phyloP scores from a whole-genome alignment of 2,113 vertebrate genomes.

The Sapayoa aenigma region DNA sequence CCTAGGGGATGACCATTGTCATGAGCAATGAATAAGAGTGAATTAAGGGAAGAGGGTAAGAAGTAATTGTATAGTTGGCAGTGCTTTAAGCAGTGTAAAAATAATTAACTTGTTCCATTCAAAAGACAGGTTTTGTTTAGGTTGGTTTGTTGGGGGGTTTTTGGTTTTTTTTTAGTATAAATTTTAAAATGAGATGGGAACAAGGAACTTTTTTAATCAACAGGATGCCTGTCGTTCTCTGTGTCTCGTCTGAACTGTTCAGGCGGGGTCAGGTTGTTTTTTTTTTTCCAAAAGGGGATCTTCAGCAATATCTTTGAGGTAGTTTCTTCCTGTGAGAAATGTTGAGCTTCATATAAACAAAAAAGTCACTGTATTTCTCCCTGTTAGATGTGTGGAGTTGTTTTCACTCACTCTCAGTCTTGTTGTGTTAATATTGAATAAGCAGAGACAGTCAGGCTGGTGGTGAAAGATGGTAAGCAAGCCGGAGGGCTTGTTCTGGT shows the following conservation, averaged over 20 bases:
- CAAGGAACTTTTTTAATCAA: conserved; percentile 46
- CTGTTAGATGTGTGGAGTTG: conserved; percentile 69
- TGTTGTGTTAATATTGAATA: conserved; percentile 73
- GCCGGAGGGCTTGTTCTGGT: conserved; percentile 79
- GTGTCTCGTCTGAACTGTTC: conserved; percentile 13
- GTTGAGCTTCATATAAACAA: conserved; percentile 76
- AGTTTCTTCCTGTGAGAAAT: conserved; percentile 66
- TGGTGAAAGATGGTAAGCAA: conserved; percentile 78
- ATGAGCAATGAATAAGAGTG: not conserved
- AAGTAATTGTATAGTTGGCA: not conserved
- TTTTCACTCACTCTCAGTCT: conserved; percentile 72
- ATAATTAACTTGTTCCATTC: not conserved
- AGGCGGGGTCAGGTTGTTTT: not conserved
- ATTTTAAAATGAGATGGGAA: conserved; percentile 29
- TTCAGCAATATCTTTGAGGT: conserved; percentile 17
- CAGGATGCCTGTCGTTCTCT: conserved; percentile 41
- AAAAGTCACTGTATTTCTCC: conserved; percentile 61
- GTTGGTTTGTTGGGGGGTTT: not conserved
- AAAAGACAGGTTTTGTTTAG: not conserved
- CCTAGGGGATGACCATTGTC: not conserved
- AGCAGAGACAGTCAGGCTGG: conserved; percentile 73
- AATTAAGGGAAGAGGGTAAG: not conserved
- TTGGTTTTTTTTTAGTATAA: not conserved
- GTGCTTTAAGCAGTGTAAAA: not conserved
- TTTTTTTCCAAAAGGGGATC: conserved; percentile 20